phyloP scores from a whole-genome alignment of 2,113 vertebrate genomes.

The Chauna torquata region DNA sequence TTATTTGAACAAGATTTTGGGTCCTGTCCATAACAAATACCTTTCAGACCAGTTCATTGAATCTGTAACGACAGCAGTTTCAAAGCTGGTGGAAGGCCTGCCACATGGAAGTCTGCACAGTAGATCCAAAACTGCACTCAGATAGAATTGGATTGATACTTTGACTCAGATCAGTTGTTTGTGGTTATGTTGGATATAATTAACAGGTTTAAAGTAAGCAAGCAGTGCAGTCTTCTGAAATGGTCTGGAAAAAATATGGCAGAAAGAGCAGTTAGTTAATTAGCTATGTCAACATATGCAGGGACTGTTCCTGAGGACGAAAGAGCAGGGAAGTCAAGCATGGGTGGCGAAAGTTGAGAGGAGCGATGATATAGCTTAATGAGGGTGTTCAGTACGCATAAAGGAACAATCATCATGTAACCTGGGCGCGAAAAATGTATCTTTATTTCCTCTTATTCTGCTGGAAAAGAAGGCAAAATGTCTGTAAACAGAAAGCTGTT shows the following conservation, averaged over 20 bases:
- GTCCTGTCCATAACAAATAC: background rate
- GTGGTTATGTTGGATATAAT: background rate
- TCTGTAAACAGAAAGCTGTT: background rate
- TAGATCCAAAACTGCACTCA: background rate
- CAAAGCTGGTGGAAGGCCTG: background rate
- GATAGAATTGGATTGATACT: background rate
- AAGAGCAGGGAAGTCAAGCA: background rate
- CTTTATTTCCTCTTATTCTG: rapidly evolving
- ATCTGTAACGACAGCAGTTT: background rate
- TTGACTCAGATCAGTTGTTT: background rate
- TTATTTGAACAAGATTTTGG: background rate
- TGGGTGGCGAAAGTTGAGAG: background rate
- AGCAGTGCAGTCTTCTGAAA: background rate
- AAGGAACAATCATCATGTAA: background rate
- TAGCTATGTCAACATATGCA: background rate
- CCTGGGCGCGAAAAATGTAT: background rate
- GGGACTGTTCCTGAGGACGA: background rate
- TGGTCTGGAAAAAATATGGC: background rate
- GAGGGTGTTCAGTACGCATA: background rate
- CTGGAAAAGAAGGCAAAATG: background rate
- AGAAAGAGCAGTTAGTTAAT: background rate
- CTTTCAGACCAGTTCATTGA: background rate
- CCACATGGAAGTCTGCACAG: background rate
- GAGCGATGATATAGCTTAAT: background rate
- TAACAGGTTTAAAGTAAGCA: background rate